Evolutionary conservation across 2,797 vertebrate genomes (phyloP), one percentile per base, ranked within the genome.

Genomic region (Taenioides sp.): DNA sequence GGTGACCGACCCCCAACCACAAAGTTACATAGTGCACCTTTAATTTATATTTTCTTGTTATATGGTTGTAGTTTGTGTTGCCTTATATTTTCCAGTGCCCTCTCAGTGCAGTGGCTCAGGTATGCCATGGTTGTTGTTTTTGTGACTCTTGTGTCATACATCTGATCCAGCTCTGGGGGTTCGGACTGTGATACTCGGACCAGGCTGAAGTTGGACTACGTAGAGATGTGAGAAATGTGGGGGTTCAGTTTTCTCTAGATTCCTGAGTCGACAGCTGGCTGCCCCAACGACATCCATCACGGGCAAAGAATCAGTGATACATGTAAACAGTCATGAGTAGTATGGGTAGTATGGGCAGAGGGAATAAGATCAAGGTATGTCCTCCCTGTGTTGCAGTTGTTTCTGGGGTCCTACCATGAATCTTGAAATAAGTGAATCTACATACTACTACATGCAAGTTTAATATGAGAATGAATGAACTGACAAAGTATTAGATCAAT

Each of bases 211-310:
- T 67, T 69, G 64, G 79, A 70, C 71, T 67, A 86, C 81, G n/a
- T 79, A 77, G 79, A 80, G 78, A 92, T 87, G 79, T 69, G 22
- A 80, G 87, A 91, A 92, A 92, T 92, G 85, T 78, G 71, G 84
- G 61, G 70, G 77, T 79, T 85, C 80, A 84, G 81, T 76, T 82
- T 61, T 67, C 47, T 69, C 52, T 28, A 71, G 73, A 79, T 87
- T 84, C 75, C 75, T 74, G 12, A 37, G 55, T 34, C 10, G 83
- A 86, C 92, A 92, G 88, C 90, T 90, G 89, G 43, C 75, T 57
- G 55, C 63, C 52, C 62, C 83, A 0, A 62, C 63, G 47, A 64
- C 76, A 85, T 82, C 60, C 63, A 68, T 81, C 71, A 82, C 37
- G 0, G 65, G 65, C 23, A 59, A 28, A 71, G 58, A 58, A 74